phyloP scores from a whole-genome alignment of 2,113 vertebrate genomes.

The Daubentonia madagascariensis region DNA sequence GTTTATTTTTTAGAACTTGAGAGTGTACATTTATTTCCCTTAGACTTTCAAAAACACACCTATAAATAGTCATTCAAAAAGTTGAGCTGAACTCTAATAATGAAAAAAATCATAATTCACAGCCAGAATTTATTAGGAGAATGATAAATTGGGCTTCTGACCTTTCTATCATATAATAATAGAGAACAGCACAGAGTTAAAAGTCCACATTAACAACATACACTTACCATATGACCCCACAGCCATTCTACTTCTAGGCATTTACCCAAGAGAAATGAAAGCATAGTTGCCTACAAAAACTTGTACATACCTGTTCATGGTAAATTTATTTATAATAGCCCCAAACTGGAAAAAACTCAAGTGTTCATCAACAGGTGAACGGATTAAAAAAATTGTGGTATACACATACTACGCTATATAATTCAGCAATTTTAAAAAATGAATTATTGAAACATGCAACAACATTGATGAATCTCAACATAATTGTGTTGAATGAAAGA shows the following conservation, averaged over 20 bases:
- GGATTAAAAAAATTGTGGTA: not conserved
- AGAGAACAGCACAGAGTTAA: not conserved
- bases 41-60: conserved; percentile 49
- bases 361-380: not conserved
- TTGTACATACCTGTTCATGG: not conserved
- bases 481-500: not conserved
- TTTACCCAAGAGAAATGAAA: not conserved
- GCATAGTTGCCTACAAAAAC: not conserved
- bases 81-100: not conserved
- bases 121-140: conserved; percentile 29
- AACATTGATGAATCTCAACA: not conserved
- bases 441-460: not conserved
- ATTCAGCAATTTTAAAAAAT: not conserved
- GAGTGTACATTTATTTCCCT: conserved; percentile 32
- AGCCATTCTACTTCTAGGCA: not conserved
- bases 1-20: conserved; percentile 31
- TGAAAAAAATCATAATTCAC: conserved; percentile 14
- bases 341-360: not conserved
- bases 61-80: conserved; percentile 41
- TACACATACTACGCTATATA: too few relatives aligned
- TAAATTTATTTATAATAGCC: not conserved
- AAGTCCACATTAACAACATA: not conserved
- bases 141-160: not conserved
- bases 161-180: not conserved
- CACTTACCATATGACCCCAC: too few relatives aligned